phyloP scores from a whole-genome alignment of 2,113 vertebrate species.

The Malurus melanocephalus region DNA sequence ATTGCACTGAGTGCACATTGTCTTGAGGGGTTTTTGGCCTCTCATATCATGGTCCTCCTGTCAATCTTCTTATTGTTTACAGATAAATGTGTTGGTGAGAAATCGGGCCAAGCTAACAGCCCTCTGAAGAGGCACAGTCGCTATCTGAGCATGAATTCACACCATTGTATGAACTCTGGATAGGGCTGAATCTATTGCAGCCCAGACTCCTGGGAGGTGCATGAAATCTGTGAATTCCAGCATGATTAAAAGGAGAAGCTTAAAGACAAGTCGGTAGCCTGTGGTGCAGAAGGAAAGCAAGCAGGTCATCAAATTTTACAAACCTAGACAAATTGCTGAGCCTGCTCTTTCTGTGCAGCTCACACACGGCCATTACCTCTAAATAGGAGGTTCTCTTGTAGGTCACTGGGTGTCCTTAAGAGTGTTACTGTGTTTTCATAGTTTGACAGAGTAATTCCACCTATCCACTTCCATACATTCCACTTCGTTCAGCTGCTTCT shows the following conservation, averaged over 20 bases:
- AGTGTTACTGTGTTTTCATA: background rate
- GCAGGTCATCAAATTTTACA: background rate
- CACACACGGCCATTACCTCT: background rate
- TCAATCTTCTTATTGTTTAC: background rate
- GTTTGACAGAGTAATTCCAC: background rate
- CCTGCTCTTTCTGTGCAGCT: background rate
- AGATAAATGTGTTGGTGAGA: background rate
- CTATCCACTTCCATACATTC: accelerated
- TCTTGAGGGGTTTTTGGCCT: background rate
- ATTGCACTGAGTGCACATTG: background rate
- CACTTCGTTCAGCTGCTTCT: background rate
- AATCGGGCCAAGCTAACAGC: background rate
- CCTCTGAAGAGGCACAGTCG: background rate
- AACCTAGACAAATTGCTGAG: background rate
- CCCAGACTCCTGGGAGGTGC: background rate
- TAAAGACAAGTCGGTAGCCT: background rate
- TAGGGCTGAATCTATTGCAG: background rate
- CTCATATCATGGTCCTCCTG: background rate
- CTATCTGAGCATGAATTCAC: background rate
- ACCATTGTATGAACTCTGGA: background rate
- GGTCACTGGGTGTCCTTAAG: background rate
- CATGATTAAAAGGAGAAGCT: background rate
- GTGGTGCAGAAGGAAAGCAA: background rate
- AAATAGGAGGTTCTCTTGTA: background rate
- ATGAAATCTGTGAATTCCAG: background rate